Conservation (phyloP, 2,113 vertebrate genomes). For the Poeciliopsis retropinna region DNA sequence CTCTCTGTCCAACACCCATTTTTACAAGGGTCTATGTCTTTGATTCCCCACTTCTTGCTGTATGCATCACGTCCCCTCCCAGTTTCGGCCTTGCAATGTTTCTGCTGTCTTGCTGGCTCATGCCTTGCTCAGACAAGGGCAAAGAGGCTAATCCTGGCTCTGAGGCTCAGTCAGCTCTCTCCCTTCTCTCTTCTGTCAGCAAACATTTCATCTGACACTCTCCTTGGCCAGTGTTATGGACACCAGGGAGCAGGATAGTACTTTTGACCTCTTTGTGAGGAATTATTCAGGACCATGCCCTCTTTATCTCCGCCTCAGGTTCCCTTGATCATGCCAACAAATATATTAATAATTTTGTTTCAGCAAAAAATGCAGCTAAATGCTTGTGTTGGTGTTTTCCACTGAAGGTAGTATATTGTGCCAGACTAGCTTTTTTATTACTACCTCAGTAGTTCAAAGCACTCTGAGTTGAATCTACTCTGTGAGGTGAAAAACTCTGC, state of each 20-base stretch:
- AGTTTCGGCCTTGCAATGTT: slow-evolving; percentile 38
- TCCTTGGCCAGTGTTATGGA: slow-evolving; percentile 50
- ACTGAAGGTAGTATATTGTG: neutral
- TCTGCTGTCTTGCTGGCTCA: slow-evolving; percentile 32
- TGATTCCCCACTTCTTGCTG: slow-evolving; percentile 30
- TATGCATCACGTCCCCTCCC: slow-evolving; percentile 44
- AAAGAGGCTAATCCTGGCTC: slow-evolving; percentile 71
- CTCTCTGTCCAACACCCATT: slow-evolving; percentile 14
- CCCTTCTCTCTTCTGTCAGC: slow-evolving; percentile 55
- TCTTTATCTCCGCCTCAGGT: slow-evolving; percentile 32
- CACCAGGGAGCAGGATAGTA: slow-evolving; percentile 42
- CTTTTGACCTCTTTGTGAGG: slow-evolving; percentile 54
- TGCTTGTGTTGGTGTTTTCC: neutral
- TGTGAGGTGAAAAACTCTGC: neutral
- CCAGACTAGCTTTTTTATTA: neutral
- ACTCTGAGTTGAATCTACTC: neutral
- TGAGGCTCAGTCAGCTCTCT: slow-evolving; percentile 61
- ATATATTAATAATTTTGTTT: neutral
- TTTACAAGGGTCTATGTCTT: neutral
- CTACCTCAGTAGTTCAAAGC: neutral
- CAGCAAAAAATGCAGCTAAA: neutral
- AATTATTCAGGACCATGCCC: slow-evolving; percentile 53
- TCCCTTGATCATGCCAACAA: slow-evolving; percentile 6
- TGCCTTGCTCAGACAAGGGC: slow-evolving; percentile 59
- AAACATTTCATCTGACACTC: slow-evolving; percentile 51